phyloP scores from a whole-genome alignment of 1,140 invertebrate species.

The Drosophila mayri region DNA sequence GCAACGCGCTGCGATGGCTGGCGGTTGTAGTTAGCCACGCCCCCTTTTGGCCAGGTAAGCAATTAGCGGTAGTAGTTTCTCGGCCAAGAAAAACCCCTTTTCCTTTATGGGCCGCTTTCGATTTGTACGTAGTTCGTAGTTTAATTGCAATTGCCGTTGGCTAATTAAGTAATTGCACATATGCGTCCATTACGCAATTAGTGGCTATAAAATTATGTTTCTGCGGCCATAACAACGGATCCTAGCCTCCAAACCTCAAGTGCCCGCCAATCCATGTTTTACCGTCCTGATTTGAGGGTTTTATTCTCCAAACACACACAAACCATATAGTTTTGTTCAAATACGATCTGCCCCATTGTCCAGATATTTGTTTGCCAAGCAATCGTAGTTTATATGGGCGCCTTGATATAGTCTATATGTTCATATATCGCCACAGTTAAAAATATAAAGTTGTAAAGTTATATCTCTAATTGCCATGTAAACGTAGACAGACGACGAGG shows the following conservation, averaged over 20 bases:
- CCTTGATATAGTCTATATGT: constrained; percentile 35
- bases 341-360: constrained; percentile 36
- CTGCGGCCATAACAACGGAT: constrained; percentile 46
- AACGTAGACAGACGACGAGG: background rate
- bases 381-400: constrained; percentile 47
- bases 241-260: constrained; percentile 35
- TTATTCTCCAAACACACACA: constrained; percentile 40
- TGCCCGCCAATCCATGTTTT: constrained; percentile 57
- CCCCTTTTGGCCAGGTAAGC: constrained; percentile 50
- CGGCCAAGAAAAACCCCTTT: constrained; percentile 49
- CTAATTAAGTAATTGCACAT: constrained; percentile 76
- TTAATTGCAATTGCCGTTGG: constrained; percentile 75
- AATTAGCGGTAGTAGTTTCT: constrained; percentile 43
- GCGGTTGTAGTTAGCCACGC: constrained; percentile 48
- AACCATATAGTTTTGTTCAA: constrained; percentile 20
- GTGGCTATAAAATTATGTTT: constrained; percentile 71
- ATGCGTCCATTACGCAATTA: constrained; percentile 74
- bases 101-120: constrained; percentile 67
- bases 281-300: constrained; percentile 52
- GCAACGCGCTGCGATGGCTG: constrained; percentile 45
- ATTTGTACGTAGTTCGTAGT: constrained; percentile 64
- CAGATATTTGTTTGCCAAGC: constrained; percentile 44
- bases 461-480: constrained; percentile 42
- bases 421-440: constrained; percentile 7
- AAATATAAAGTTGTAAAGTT: constrained; percentile 33